Base-by-base conservation (phyloP, 2,113 vertebrate species). In the Silurus glanis region DNA sequence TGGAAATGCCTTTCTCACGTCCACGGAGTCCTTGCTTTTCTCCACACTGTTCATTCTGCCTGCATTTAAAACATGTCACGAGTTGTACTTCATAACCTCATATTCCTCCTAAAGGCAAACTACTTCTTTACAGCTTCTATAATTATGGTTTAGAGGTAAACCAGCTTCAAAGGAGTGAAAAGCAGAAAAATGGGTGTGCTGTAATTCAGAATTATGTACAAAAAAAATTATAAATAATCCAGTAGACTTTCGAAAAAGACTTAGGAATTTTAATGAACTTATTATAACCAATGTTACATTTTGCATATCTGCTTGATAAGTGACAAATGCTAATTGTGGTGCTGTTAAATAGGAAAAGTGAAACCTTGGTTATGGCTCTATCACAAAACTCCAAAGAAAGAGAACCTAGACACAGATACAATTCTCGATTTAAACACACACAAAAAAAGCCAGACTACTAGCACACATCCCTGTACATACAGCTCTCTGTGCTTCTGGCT, bases 101-200 rank as follows among this genome's bases (percentile, higher is more conserved):
- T 81, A 90, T 87, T 87, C 59, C 58, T 87, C 83, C 87, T 90
- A 83, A 88, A 91, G 92, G 92, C 92, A 90, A 94, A 88, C 72
- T 85, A 89, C 89, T 62, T 75, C 87, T 89, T 93, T 81, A 28
- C 49, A 79, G 90, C 88, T 91, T 91, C 87, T 92, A 86, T 91
- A 94, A 94, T 95, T 88, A 94, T 25, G 78, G 84, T 91, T 95
- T 92, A 93, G 91, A 94, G 92, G 92, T 90, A 86, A 87, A 90
- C 92, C 91, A 93, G 14, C 75, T 53, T 85, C 76, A 86, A 76
- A 88, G 45, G 75, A 85, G 37, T 12, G 53, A 84, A 82, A 25
- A 25, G 49, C 12, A 7, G 25, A 85, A 37, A 67, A 67, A 55
- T 82, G 45, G 80, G 69, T 51, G 87, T 83, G 80, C 47, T 79